Evolutionary conservation across 2,113 vertebrate genomes (phyloP).

Genomic region (Geococcyx californianus): DNA sequence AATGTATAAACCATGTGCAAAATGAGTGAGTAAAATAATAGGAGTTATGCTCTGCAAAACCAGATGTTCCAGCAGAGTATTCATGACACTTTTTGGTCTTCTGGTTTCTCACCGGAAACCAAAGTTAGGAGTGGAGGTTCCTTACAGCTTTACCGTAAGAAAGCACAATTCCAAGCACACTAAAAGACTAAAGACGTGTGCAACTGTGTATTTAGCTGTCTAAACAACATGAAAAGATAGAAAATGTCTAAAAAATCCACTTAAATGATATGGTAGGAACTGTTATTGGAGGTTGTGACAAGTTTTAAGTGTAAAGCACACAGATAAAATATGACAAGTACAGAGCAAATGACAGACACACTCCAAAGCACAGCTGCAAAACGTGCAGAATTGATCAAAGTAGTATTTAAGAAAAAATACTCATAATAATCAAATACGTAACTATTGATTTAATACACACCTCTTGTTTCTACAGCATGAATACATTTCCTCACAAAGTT

Average conservation of each 20-base stretch:
- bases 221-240: not conserved
- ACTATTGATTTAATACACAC: constrained; percentile 60
- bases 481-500: constrained; percentile 97
- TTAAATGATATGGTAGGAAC: not conserved
- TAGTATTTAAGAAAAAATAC: not conserved
- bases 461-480: constrained; percentile 89
- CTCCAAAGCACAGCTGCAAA: not conserved
- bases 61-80: not conserved
- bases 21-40: not conserved
- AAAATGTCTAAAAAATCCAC: not conserved
- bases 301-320: not conserved
- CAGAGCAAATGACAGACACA: not conserved
- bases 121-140: not conserved
- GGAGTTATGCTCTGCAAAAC: not conserved
- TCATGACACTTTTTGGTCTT: not conserved
- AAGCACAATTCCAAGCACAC: not conserved
- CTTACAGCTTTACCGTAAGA: not conserved
- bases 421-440: not conserved
- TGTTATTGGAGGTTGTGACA: not conserved
- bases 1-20: not conserved
- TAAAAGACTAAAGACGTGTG: not conserved
- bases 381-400: not conserved
- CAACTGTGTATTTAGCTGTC: not conserved
- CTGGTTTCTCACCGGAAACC: not conserved
- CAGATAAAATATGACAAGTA: not conserved